Evolutionary conservation across 2,113 vertebrate genomes (phyloP).

Genomic region (Marmota flaviventris): DNA sequence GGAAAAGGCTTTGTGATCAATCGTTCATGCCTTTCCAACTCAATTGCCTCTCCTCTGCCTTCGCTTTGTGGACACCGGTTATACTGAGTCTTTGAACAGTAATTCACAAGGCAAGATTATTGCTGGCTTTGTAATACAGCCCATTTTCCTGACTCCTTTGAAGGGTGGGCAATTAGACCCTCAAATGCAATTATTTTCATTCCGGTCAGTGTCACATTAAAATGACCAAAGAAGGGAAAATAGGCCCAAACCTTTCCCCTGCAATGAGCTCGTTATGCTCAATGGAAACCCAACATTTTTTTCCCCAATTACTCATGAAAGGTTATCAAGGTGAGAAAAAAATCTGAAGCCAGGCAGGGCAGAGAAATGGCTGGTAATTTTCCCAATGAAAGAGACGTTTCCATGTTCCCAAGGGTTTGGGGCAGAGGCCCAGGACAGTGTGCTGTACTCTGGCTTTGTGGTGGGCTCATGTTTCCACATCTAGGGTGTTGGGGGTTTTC

Average conservation of each 20-base stretch:
- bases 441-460: fast-evolving
- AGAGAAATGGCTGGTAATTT: neutral
- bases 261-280: neutral
- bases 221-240: neutral
- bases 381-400: neutral
- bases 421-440: fast-evolving
- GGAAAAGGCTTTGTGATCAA: neutral
- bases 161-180: conserved; percentile 16
- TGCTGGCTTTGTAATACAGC: neutral
- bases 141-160: neutral
- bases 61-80: neutral
- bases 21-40: fast-evolving
- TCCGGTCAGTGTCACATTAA: neutral
- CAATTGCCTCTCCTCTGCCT: neutral
- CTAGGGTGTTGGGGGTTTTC: neutral
- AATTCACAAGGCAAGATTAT: neutral
- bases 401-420: fast-evolving
- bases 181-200: neutral
- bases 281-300: neutral
- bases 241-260: neutral
- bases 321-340: neutral
- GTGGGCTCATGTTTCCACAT: neutral
- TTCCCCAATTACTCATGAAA: neutral
- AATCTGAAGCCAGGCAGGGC: neutral
- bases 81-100: neutral